Base-by-base conservation (phyloP, 2,113 vertebrate species). In the Antechinus flavipes region DNA sequence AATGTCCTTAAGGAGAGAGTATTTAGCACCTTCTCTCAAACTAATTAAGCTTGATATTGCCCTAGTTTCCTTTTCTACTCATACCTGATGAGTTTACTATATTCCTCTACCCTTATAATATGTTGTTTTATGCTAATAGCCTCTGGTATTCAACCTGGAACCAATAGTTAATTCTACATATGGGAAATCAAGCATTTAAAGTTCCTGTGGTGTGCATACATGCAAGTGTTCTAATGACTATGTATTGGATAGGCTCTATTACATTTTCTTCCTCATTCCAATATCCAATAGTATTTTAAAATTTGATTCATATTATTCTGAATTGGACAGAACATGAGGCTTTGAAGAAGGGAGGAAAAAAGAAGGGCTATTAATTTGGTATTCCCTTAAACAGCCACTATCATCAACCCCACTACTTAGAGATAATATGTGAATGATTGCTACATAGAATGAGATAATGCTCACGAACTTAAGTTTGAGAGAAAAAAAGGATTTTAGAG, bases 141-240 rank as follows among this genome's bases (percentile, higher is more conserved):
- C 93, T 93, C 89, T 94, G 61, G 58, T 52, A 11, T 92, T 96
- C 93, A 95, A 54, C 56, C 90, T 94, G 89, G 84, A 97, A 94
- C 96, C 84, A 96, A 54, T 91, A 95, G 54, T 92, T 95, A 58
- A 58, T 2, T 53, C 54, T 68, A 94, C 94, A 92, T 27, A 58
- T 84, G 35, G 68, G 91, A 96, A 95, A 93, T 35, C 93, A 96
- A 55, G 35, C 91, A 26, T 93, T 90, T 49, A 47, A 3, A 92
- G 0, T 91, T 27, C 89, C 22, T 90, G 25, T 95, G 24, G 24
- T 94, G 30, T 96, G n/a, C 0, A 95, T n/a, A 23, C 49, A 24
- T 92, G 8, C 89, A 47, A 7, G 68, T 93, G 46, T 46, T 52
- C 54, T 52, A 56, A 30, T 94, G 90, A 91, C 6, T 42, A 11